Evolutionary conservation across 1,140 invertebrate genomes (phyloP).

Genomic region (Solenopsis invicta): DNA sequence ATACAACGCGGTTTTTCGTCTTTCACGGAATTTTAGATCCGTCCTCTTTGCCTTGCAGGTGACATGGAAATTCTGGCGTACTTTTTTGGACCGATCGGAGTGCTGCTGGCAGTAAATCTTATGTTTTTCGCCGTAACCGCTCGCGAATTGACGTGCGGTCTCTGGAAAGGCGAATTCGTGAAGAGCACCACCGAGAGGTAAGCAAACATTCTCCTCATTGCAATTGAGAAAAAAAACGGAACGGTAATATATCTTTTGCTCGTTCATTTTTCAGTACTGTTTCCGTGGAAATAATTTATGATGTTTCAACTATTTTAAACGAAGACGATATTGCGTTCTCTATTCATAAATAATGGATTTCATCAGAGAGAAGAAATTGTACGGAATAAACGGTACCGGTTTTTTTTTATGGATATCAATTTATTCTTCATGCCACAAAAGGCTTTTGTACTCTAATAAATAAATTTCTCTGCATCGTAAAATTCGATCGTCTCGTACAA

Average conservation of each 20-base stretch:
- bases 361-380: neutral
- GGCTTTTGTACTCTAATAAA: neutral
- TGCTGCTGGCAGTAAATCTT: constrained; percentile 92
- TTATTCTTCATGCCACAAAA: neutral
- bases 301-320: neutral
- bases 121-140: constrained; percentile 93
- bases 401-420: neutral
- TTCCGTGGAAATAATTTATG: constrained; percentile 20
- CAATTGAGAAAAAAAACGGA: neutral
- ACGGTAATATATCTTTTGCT: neutral
- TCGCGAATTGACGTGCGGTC: constrained; percentile 93
- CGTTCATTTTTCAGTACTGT: neutral
- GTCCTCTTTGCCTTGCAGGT: constrained; percentile 85
- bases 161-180: constrained; percentile 95
- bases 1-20: neutral
- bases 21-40: neutral
- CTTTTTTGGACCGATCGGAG: constrained; percentile 93
- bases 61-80: constrained; percentile 93
- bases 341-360: neutral
- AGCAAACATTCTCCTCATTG: constrained; percentile 60
- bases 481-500: neutral
- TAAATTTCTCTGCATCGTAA: neutral
- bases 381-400: neutral
- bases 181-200: constrained; percentile 95
- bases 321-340: neutral